These are phyloP conservation scores for Nipponia nippon DNA, from an alignment of 2,113 vertebrate genomes.

Conservation along the genomic window DNA sequence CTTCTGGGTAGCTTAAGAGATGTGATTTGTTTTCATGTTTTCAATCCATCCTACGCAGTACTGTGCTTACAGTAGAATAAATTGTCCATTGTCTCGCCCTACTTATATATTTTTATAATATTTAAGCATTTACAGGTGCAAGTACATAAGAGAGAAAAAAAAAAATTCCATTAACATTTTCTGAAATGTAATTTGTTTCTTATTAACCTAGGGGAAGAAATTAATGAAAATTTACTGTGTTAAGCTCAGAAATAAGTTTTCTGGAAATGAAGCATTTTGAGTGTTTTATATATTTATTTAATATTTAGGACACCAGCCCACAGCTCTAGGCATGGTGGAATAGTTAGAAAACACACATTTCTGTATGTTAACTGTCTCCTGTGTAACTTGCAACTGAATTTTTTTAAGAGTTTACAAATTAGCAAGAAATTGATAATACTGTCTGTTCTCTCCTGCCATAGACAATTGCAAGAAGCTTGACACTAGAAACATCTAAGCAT, in stretches of 20 bases:
- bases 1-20: neutral
- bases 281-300: conserved; percentile 3
- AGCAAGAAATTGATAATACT: neutral
- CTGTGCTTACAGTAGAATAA: neutral
- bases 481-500: neutral
- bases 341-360: neutral
- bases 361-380: neutral
- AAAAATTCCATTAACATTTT: conserved; percentile 33
- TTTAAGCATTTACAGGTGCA: neutral
- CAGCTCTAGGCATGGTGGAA: neutral
- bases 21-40: neutral
- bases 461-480: neutral
- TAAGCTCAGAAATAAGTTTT: conserved; percentile 33
- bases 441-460: neutral
- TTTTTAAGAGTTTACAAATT: neutral
- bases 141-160: neutral
- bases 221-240: conserved; percentile 45
- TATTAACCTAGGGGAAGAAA: conserved; percentile 52
- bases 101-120: neutral
- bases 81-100: neutral
- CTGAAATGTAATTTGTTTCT: conserved; percentile 35
- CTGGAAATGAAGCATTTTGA: conserved; percentile 2
- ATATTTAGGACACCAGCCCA: neutral
- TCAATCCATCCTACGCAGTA: neutral
- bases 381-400: neutral